Evolutionary conservation across 2,113 vertebrate species (phyloP), one percentile per base, ranked within the genome.

Genomic region (Climacteris rufus): DNA sequence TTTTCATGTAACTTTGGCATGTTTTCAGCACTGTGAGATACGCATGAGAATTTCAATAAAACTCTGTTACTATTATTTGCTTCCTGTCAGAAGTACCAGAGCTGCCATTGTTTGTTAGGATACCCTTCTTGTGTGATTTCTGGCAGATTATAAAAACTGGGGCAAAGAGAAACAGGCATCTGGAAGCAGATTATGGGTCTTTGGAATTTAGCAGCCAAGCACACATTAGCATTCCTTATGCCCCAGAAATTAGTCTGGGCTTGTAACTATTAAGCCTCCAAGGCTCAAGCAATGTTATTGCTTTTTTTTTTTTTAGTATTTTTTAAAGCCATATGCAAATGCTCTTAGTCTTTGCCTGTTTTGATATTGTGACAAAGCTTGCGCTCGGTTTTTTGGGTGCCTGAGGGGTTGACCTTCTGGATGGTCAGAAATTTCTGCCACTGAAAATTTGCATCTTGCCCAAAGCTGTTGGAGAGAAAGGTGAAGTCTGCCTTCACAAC

Each of bases 361-460:
- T 75, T 1, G 52, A 27, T 75, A 54, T 33, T 75, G 30, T 90
- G 64, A 75, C 83, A 93, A 90, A 92, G 68, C 95, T 87, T 97
- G 70, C 37, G 16, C 81, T 93, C 70, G 44, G 12, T 42, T 33
- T 90, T 92, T 83, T 94, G 54, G 66, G 57, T 22, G 11, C 64
- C 86, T 60, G 56, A 86, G 89, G 64, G 80, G 80, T 96, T 96
- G 91, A 94, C 77, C 49, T 96, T 92, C 77, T 79, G 79, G 71
- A 91, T 86, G 74, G 80, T 68, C 86, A 93, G 86, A 89, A 84
- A 88, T 92, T 93, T 88, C 64, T 94, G 76, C 79, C 33, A 27
- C 77, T 95, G 78, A 70, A 96, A 89, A 92, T 83, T 52, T 7
- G 2, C 64, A 8, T 90, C 33, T 87, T 91, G n/a, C 82, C 82